Evolutionary conservation across 2,113 vertebrate genomes (phyloP), one percentile per base, ranked within the genome.

Genomic region (Pardalotus punctatus): DNA sequence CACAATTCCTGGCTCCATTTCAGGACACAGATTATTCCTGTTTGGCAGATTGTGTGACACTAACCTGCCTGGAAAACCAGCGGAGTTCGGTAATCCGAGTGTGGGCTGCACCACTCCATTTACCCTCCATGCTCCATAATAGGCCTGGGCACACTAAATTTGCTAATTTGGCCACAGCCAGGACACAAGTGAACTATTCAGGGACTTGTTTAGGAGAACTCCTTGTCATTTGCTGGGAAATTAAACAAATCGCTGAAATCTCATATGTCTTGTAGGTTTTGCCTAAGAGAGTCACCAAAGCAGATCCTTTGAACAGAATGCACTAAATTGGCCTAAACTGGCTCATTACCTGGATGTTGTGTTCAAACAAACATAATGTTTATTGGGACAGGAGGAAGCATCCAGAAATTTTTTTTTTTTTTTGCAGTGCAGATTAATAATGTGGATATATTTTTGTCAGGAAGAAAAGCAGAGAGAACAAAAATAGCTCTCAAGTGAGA

Each of bases 401-500:
- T 50, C 82, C 92, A 91, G 45, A 74, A 65, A 23, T 24, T 31
- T 48, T 56, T 40, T 48, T 38, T 58, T 24, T 54, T 42, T 62
- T 38, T 36, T 33, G 1, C n/a, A 25, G 14, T 47, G 62, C 62
- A 81, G 81, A 62, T 95, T 97, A 96, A 94, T 93, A 90, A 66
- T 64, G 48, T 27, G 67, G 50, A 31, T 81, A 38, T 88, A 81
- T 86, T 83, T 92, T 92, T 91, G 77, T 92, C 74, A 36, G 42
- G 72, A 90, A 93, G 88, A 86, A 92, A 94, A 76, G 69, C 7
- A 4, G 79, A 86, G 60, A 81, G 35, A 77, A 45, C 60, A 93
- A 96, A 97, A 96, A 94, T 83, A 96, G 71, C 92, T 96, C 90
- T 76, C 81, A 81, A 92, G 70, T 83, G 71, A 97, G 88, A 86